phyloP scores from a whole-genome alignment of 1,140 invertebrate species.

The Dufourea novaeangliae region DNA sequence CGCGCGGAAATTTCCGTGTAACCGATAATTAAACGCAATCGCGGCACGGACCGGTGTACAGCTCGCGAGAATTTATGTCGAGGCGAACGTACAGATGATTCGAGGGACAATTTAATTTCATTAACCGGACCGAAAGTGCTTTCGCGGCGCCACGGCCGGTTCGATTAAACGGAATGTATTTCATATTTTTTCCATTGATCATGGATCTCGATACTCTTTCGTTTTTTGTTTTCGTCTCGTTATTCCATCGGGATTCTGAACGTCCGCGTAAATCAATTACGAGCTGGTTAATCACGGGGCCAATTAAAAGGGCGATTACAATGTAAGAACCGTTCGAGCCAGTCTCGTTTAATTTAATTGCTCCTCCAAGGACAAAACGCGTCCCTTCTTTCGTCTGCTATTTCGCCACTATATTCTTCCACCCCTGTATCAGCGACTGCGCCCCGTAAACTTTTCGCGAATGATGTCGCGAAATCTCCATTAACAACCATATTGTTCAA shows the following conservation, averaged over 20 bases:
- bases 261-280: conserved; percentile 31
- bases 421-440: no score
- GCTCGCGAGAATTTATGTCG: not conserved
- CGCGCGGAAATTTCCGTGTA: not conserved
- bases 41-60: not conserved
- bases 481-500: conserved; percentile 43
- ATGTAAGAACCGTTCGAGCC: conserved; percentile 36
- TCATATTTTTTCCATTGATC: not conserved
- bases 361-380: not conserved
- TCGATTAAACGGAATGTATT: not conserved
- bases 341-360: conserved; percentile 42
- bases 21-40: conserved; percentile 16
- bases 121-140: conserved; percentile 1
- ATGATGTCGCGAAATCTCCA: conserved; percentile 19
- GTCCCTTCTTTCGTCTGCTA: not conserved
- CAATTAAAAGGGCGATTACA: conserved; percentile 38
- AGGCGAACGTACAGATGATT: conserved; percentile 14
- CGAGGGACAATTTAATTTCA: conserved; percentile 10
- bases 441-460: conserved; percentile 27
- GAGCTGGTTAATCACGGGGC: conserved; percentile 24
- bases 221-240: not conserved
- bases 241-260: not conserved
- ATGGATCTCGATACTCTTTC: not conserved
- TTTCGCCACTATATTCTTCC: not conserved
- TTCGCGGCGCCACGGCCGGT: not conserved